Evolutionary conservation across 2,888 invertebrate species (phyloP), one percentile per base, ranked within the genome.

Genomic region (Cataglyphis livida): DNA sequence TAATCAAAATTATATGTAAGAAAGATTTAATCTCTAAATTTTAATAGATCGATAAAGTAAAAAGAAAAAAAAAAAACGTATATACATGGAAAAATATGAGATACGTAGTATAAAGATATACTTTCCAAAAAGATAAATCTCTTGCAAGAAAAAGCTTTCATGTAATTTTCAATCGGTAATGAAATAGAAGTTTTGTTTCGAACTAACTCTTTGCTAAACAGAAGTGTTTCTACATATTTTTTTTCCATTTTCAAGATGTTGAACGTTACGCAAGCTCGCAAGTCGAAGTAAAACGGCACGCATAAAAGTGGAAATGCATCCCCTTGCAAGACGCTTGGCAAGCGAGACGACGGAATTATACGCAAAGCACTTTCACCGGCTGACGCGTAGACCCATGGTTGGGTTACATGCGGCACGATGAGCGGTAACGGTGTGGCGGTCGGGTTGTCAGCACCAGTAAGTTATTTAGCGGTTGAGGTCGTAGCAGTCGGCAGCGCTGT

Each of bases 371-470:
- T 28, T 38, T 73, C 78, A 73, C 61, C 66, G 48, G 54, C 57
- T 41, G 51, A 68, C 32, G 57, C 21, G 57, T 75, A 70, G 81
- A 64, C 82, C 73, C 84, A 70, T 59, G 78, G 74, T 81, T 82
- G 76, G 83, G 83, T 61, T 84, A 74, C 84, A 85, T 71, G 88
- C 86, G 81, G 82, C 59, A 82, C 84, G 82, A 90, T 84, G 89
- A 87, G 84, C 84, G 86, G 87, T 90, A 92, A 90, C 89, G 85
- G 89, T 89, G 90, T 90, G 92, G 78, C 91, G 94, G 93, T 93
- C 89, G 92, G 92, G 92, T 93, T 94, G 94, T 94, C 94, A 93
- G 93, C 94, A 93, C 93, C 91, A 92, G 91, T 93, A 93, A 93
- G 93, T 94, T 94, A 93, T 94, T 94, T 93, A 93, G 93, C 91